Base-by-base conservation (phyloP, 1,140 invertebrate species). In the Odontomachus brunneus region DNA sequence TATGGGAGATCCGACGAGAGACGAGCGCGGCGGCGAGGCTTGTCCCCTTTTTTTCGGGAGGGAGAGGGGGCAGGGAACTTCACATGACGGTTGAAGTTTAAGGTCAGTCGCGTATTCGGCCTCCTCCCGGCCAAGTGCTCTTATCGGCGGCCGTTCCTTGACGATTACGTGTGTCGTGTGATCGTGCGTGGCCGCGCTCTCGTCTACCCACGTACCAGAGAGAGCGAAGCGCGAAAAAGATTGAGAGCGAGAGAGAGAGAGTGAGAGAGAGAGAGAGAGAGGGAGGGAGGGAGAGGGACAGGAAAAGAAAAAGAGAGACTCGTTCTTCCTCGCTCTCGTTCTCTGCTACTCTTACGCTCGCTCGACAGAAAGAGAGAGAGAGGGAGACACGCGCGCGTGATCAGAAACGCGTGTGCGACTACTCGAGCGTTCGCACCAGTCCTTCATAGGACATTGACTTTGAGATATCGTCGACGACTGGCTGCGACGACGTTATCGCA, bases 391-490 rank as follows among this genome's bases (percentile, higher is more conserved):
- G 53, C 22, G 67, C 62, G 53, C 49, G 66, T 72, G 75, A 86
- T 85, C 87, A 84, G 84, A 88, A 83, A 86, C 66, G 60, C 69
- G 62, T 81, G 53, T 67, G 71, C 76, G 74, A 63, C 60, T 65
- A 71, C 57, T 89, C 83, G 85, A 91, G 86, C 82, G 82, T 89
- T 75, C 84, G 85, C 83, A 67, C 38, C 90, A 93, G 91, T 93
- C 90, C 92, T 94, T 93, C 93, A 93, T 93, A 94, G 93, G 93
- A 94, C 93, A 94, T 94, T 94, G 93, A 94, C 93, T 94, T 94
- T 94, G 93, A 94, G 93, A 94, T 94, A 94, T 91, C 91, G 90
- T 87, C 74, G 88, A 69, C 75, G 75, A 81, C 83, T 85, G 85
- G 89, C 90, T 90, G 87, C 90, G 89, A 91, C 90, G 88, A 90